Conservation (phyloP, 2,888 invertebrate species). For the Zhuqinia jingwanae region DNA sequence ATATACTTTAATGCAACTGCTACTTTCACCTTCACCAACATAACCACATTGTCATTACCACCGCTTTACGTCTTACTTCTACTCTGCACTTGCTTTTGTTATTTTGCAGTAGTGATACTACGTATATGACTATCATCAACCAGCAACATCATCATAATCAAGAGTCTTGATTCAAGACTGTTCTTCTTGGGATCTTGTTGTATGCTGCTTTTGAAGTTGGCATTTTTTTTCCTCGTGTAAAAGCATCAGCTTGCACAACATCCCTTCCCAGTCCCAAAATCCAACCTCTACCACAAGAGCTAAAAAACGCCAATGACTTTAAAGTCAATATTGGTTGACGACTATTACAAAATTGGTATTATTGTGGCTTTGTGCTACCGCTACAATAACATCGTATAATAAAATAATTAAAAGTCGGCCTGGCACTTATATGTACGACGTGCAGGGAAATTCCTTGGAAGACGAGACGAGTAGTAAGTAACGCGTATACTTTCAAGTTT, state of each 20-base stretch:
- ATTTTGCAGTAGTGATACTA: neutral
- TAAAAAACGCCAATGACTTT: no score
- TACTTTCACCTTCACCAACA: constrained; percentile 5
- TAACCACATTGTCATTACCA: constrained; percentile 6
- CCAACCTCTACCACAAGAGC: no score
- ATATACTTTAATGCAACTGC: neutral
- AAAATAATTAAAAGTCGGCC: no score
- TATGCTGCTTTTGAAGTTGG: neutral
- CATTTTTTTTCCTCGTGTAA: neutral
- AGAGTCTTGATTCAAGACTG: no score
- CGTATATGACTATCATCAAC: neutral
- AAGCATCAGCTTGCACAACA: neutral
- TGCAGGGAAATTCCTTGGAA: no score
- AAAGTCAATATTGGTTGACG: no score
- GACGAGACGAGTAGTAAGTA: no score
- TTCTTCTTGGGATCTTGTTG: neutral
- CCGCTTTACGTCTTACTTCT: neutral
- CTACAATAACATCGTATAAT: no score
- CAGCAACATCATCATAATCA: neutral
- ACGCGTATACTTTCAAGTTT: no score
- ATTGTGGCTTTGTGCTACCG: no score
- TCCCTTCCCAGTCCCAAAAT: neutral
- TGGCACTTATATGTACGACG: no score
- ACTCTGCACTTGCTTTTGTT: neutral
- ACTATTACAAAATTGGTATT: no score